Conservation (phyloP, 2,888 invertebrate species). For the Drosophila kanekoi region DNA sequence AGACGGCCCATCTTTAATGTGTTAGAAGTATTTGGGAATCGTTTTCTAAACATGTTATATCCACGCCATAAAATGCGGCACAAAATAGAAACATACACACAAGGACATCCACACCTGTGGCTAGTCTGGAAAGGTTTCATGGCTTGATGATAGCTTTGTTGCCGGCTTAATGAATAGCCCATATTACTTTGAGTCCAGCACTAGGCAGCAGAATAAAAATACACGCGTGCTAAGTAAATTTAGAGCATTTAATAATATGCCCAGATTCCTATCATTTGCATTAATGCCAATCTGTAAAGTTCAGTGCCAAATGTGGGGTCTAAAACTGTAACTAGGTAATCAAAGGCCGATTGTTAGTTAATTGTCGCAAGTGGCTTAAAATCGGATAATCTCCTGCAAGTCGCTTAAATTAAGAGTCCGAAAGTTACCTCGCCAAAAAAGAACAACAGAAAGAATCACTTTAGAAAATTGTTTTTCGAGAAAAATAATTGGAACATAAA, state of each 20-base stretch:
- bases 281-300: no score
- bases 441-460: constrained; percentile 37
- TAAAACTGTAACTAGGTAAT: not conserved
- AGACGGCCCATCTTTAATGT: constrained; percentile 21
- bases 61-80: not conserved
- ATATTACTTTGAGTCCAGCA: no score
- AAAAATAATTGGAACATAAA: constrained; percentile 57
- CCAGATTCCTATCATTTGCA: not conserved
- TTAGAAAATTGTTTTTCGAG: constrained; percentile 54
- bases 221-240: not conserved
- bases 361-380: constrained; percentile 11
- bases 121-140: constrained; percentile 2
- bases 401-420: not conserved
- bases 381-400: constrained; percentile 18
- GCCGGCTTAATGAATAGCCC: not conserved
- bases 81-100: no score
- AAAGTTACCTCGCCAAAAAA: not conserved
- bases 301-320: no score
- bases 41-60: constrained; percentile 40
- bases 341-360: constrained; percentile 9
- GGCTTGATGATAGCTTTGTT: constrained; percentile 6
- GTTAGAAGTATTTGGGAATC: not conserved
- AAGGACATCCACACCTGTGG: not conserved
- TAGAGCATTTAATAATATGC: not conserved
- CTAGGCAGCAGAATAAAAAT: no score